Evolutionary conservation across 1,140 invertebrate species (phyloP), one percentile per base, ranked within the genome.

Genomic region (Tribolium madens): DNA sequence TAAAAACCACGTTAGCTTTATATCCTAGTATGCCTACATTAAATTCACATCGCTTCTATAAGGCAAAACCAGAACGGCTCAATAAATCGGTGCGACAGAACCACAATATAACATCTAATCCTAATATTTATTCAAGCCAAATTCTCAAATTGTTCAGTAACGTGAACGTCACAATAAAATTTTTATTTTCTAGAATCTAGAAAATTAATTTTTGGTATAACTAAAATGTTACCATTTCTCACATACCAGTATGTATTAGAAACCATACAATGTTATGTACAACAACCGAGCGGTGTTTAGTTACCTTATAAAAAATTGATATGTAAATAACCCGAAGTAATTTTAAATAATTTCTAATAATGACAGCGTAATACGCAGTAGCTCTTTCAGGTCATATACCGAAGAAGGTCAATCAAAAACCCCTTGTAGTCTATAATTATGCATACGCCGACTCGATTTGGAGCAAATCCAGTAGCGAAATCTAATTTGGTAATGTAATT

Each of bases 261-360:
- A 26, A 26, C 21, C 3, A 5, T 26, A 26, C 21, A n/a, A n/a
- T n/a, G n/a, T n/a, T n/a, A n/a, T n/a, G n/a, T n/a, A n/a, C n/a
- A n/a, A n/a, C n/a, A n/a, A n/a, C n/a, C n/a, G n/a, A n/a, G n/a
- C n/a, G n/a, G 4, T 42, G n/a, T 42, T 36, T 42, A n/a, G n/a
- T 9, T 10, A n/a, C 4, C n/a, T 10, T 10, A 7, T 42, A 42
- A 42, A 42, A 42, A 42, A 46, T 57, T 3, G 9, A 31, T 42
- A 46, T 52, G 73, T 73, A 73, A 74, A 74, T 77, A 53, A 76
- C 60, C 73, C 72, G 70, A 76, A 73, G 76, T 76, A 78, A 78
- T 76, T 73, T 76, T 73, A 78, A 68, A 78, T 33, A 64, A 64
- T 64, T 64, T 75, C 77, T 74, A 47, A 72, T 78, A 78, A 78